Evolutionary conservation across 2,113 vertebrate species (phyloP).

Genomic region (Phocoena phocoena): DNA sequence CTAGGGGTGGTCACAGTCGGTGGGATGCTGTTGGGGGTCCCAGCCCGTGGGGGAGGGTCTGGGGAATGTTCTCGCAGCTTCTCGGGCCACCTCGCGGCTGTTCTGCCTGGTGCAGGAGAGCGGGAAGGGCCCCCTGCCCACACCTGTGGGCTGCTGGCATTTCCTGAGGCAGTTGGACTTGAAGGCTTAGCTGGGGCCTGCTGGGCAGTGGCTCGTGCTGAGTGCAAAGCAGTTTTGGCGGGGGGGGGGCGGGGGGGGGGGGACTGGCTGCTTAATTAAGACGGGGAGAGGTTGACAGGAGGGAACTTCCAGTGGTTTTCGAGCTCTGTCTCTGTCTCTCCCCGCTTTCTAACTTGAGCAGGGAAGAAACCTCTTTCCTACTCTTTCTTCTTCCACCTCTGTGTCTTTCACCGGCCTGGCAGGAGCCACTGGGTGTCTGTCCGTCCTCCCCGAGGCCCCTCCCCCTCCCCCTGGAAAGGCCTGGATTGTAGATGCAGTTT

Average conservation of each 20-base stretch:
- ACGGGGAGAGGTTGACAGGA: conserved; percentile 65
- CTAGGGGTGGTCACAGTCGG: fast-evolving
- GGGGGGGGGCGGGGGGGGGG: not conserved
- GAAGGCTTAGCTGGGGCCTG: conserved; percentile 63
- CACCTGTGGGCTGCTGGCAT: conserved; percentile 69
- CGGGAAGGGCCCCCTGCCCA: not conserved
- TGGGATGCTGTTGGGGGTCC: not conserved
- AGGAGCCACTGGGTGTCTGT: not conserved
- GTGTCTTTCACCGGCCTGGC: not conserved
- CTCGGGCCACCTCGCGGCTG: not conserved
- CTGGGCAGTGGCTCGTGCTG: conserved; percentile 48
- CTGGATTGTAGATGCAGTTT: not conserved
- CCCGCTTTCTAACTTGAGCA: conserved; percentile 15
- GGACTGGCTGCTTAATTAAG: conserved; percentile 70
- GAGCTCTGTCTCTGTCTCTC: conserved; percentile 47
- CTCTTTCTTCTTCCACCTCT: conserved; percentile 53
- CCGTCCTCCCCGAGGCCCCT: not conserved
- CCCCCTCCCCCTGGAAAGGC: not conserved
- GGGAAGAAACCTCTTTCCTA: not conserved
- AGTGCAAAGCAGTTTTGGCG: conserved; percentile 57
- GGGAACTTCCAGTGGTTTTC: conserved; percentile 57
- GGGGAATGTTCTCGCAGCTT: not conserved
- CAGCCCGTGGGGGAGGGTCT: fast-evolving
- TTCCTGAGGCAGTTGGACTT: conserved; percentile 63
- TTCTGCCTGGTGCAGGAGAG: not conserved